phyloP scores from a whole-genome alignment of 1,140 invertebrate species.

The Battus philenor region DNA sequence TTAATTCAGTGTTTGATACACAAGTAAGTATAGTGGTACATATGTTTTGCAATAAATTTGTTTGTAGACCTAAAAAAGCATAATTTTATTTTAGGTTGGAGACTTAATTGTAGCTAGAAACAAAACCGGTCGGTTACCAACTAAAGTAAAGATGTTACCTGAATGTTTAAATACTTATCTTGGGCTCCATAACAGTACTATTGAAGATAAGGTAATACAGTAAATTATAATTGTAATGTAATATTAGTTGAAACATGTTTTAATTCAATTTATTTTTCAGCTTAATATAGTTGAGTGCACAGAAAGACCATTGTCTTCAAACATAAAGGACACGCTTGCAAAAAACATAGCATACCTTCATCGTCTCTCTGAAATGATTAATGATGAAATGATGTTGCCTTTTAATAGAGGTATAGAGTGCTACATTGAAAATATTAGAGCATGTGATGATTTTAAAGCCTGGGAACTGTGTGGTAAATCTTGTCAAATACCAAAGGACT shows the following conservation, averaged over 20 bases:
- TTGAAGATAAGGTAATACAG: slow-evolving; percentile 61
- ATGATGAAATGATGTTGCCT: slow-evolving; percentile 65
- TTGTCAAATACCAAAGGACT: slow-evolving; percentile 65
- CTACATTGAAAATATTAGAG: slow-evolving; percentile 60
- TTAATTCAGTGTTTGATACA: slow-evolving; percentile 73
- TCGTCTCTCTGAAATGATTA: slow-evolving; percentile 62
- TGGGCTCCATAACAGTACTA: slow-evolving; percentile 46
- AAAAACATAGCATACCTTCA: slow-evolving; percentile 68
- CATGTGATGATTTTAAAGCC: slow-evolving; percentile 68
- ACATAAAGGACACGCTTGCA: slow-evolving; percentile 63
- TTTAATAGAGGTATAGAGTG: slow-evolving; percentile 66
- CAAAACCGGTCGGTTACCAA: slow-evolving; percentile 54
- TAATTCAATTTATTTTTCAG: slow-evolving; percentile 52
- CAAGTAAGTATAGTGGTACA: slow-evolving; percentile 44
- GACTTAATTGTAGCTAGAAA: slow-evolving; percentile 68
- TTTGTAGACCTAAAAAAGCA: slow-evolving; percentile 1
- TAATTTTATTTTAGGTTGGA: slow-evolving; percentile 51
- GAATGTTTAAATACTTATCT: slow-evolving; percentile 65
- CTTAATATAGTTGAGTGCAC: slow-evolving; percentile 65
- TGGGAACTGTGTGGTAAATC: slow-evolving; percentile 68
- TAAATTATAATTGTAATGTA: no score
- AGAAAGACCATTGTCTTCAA: slow-evolving; percentile 56
- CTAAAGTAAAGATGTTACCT: slow-evolving; percentile 51
- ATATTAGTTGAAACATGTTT: slow-evolving; percentile 8
- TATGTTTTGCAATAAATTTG: slow-evolving; percentile 2